Evolutionary conservation across 2,797 vertebrate species (phyloP), one percentile per base, ranked within the genome.

Genomic region (Picus viridis): DNA sequence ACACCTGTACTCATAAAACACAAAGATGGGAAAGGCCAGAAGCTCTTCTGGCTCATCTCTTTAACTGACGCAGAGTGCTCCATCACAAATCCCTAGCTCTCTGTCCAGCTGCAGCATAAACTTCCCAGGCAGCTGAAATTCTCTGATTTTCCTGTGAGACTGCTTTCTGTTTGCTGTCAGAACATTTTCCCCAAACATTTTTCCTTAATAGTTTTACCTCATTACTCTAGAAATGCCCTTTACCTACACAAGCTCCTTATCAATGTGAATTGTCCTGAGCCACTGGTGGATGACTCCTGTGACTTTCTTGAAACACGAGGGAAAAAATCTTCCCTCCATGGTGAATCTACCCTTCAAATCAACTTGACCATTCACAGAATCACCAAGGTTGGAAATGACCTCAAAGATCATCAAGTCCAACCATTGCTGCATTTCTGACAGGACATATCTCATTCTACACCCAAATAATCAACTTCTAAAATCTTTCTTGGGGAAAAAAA

Each of bases 1-100:
- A 95, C 95, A 96, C 93, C 94, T 95, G 87, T 96, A 95, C 62
- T 95, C 80, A 53, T 94, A 95, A 95, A 95, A 85, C 41, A 96
- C 92, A 95, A 94, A 95, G 94, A 59, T 96, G 95, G 94, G 94
- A 95, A 95, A 95, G 71, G 74, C 91, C 82, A 89, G 93, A 84
- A 96, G 89, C 92, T 95, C 80, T 88, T 96, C 90, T 93, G 88
- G 83, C 86, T 94, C 65, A 7, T 86, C 85, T 89, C 74, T 90
- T 65, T 95, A 96, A 92, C 92, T 94, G 94, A 92, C 92, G 74
- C 39, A 73, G 36, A 83, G 65, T 62, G 47, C 41, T 54, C 68
- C 90, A 57, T 91, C 93, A 86, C n/a, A 82, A 45, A 86, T 82
- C 54, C 47, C 72, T 45, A 91, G 74, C 59, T 65, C 73, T 91